A percentile compares a stretch with the other conserved stretches of the same genome.
phyloP scores from a whole-genome alignment of 2,888 invertebrate species.

The Eremobia ochroleuca region DNA sequence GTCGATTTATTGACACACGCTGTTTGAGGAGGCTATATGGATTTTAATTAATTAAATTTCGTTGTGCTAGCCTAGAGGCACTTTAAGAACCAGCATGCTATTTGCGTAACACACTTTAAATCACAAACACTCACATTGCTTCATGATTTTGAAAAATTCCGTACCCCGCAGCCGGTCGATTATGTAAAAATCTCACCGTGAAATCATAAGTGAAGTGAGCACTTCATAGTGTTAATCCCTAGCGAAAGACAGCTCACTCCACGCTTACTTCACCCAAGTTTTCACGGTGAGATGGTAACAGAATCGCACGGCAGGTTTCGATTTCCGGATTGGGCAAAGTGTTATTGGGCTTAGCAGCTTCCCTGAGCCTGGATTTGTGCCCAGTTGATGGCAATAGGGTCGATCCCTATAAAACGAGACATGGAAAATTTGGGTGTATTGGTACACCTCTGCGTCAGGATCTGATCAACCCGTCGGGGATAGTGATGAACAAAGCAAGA shows the following conservation, averaged over 20 bases:
- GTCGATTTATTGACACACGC: not conserved
- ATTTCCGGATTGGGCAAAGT: not conserved
- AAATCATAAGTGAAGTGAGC: too few species aligned
- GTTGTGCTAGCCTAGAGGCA: not conserved
- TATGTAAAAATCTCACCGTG: too few species aligned
- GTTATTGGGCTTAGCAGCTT: not conserved
- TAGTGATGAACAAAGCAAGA: too few species aligned
- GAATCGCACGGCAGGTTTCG: too few species aligned
- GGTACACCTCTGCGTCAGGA: not conserved
- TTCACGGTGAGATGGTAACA: too few species aligned
- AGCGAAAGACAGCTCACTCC: too few species aligned
- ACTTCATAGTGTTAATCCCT: too few species aligned
- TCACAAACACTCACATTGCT: too few species aligned
- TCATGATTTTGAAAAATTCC: too few species aligned
- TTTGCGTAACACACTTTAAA: not conserved
- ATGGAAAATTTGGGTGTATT: not conserved
- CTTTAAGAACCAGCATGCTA: not conserved
- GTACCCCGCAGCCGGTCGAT: too few species aligned
- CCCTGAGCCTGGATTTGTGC: not conserved
- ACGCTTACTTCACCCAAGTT: too few species aligned
- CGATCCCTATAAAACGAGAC: not conserved
- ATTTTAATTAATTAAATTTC: not conserved
- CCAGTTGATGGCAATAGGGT: not conserved
- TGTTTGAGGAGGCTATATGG: not conserved
- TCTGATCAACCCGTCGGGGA: not conserved